A percentile compares a stretch with the other conserved stretches of the same genome.
Evolutionary conservation across 2,113 vertebrate genomes (phyloP).

Genomic region (Spizaetus ornatus): DNA sequence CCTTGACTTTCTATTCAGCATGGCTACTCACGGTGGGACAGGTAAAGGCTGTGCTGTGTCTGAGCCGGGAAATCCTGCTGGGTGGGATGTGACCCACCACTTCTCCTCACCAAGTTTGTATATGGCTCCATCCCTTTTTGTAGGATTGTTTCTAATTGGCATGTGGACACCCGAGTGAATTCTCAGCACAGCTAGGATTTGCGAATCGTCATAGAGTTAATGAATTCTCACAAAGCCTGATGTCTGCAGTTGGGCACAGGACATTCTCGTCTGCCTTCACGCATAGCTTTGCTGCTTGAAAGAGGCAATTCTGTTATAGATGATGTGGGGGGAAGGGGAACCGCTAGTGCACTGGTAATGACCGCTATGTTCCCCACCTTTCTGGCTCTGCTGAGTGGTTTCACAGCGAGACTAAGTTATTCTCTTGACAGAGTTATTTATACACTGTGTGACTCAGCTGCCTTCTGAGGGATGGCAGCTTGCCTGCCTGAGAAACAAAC

Average conservation of each 20-base stretch:
- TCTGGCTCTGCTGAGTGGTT: background rate
- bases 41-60: background rate
- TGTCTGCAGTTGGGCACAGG: background rate
- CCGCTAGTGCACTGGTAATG: rapidly evolving
- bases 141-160: background rate
- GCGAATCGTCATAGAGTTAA: background rate
- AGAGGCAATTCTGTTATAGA: background rate
- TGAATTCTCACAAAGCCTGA: background rate
- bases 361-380: background rate
- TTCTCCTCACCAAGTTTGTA: background rate
- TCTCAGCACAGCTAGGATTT: background rate
- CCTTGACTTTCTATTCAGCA: background rate
- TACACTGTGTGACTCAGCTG: slow-evolving; percentile 13
- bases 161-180: rapidly evolving
- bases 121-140: rapidly evolving
- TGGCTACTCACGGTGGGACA: rapidly evolving
- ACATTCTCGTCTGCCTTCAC: background rate
- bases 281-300: background rate
- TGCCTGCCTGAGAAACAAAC: background rate
- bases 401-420: background rate
- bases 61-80: background rate
- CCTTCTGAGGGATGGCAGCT: background rate
- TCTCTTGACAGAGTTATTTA: slow-evolving; percentile 21
- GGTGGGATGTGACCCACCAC: background rate
- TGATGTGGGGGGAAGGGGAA: background rate